These are phyloP conservation scores for Iselma pallidipennis DNA, from an alignment of 2,888 invertebrate species.

Conservation along the genomic window DNA sequence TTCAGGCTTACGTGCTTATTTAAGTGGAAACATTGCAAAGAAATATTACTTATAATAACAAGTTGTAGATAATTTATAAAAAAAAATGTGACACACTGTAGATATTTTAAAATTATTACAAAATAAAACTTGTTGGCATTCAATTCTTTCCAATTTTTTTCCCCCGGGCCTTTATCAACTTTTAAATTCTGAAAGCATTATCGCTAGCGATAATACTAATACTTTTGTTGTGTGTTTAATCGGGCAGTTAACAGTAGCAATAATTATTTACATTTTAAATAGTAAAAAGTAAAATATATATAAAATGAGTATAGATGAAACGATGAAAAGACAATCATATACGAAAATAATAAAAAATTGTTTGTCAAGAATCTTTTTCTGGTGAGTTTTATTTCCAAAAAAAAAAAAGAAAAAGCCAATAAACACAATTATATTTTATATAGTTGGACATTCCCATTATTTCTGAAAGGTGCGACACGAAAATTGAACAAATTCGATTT, in stretches of 20 bases:
- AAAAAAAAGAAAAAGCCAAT: background rate
- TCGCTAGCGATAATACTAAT: slow-evolving; percentile 1
- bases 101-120: background rate
- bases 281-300: too few species aligned
- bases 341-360: slow-evolving; percentile 35
- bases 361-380: slow-evolving; percentile 41
- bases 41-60: background rate
- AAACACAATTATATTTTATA: slow-evolving; percentile 13
- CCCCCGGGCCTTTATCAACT: too few species aligned
- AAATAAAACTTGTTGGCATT: background rate
- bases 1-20: background rate
- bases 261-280: too few species aligned
- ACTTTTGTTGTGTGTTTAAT: background rate
- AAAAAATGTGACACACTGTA: slow-evolving; percentile 2
- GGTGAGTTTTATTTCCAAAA: slow-evolving; percentile 30
- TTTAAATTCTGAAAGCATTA: background rate
- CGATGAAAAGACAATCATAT: slow-evolving; percentile 25
- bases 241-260: background rate
- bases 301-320: too few species aligned
- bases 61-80: background rate
- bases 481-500: slow-evolving; percentile 59
- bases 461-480: slow-evolving; percentile 56
- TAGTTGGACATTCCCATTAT: slow-evolving; percentile 60
- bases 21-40: background rate
- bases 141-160: too few species aligned